phyloP scores from a whole-genome alignment of 2,888 invertebrate species.

The Buathra laborator region DNA sequence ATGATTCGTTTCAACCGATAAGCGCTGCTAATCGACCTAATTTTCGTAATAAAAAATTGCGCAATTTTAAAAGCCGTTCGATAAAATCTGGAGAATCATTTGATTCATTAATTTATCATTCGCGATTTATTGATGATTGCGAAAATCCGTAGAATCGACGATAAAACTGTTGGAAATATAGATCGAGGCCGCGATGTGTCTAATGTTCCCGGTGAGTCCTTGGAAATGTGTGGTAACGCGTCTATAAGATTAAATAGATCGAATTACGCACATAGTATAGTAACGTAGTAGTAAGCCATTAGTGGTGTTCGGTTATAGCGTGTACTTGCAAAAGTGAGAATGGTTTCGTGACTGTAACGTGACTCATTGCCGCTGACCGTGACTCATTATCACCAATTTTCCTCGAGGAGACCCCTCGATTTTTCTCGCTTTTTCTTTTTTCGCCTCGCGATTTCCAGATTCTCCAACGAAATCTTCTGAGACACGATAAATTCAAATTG shows the following conservation, averaged over 20 bases:
- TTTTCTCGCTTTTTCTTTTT: conserved; percentile 14
- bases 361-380: conserved; percentile 38
- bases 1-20: neutral
- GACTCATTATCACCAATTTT: conserved; percentile 33
- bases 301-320: neutral
- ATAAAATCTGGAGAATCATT: conserved; percentile 44
- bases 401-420: neutral
- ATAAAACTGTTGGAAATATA: conserved; percentile 50
- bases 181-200: conserved; percentile 65
- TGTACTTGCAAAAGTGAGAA: conserved; percentile 54
- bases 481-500: neutral
- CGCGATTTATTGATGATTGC: conserved; percentile 58
- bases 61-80: conserved; percentile 13
- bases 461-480: neutral
- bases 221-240: conserved; percentile 67
- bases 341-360: conserved; percentile 17
- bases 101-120: conserved; percentile 21
- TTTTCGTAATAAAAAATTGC: neutral
- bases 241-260: conserved; percentile 70
- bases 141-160: conserved; percentile 49
- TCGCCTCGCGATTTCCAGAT: neutral
- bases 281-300: conserved; percentile 9
- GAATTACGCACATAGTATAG: conserved; percentile 66
- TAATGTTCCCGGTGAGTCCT: conserved; percentile 65
- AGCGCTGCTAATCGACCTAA: no score